Conservation (phyloP, 2,888 invertebrate species). For the Eupeodes latifasciatus region DNA sequence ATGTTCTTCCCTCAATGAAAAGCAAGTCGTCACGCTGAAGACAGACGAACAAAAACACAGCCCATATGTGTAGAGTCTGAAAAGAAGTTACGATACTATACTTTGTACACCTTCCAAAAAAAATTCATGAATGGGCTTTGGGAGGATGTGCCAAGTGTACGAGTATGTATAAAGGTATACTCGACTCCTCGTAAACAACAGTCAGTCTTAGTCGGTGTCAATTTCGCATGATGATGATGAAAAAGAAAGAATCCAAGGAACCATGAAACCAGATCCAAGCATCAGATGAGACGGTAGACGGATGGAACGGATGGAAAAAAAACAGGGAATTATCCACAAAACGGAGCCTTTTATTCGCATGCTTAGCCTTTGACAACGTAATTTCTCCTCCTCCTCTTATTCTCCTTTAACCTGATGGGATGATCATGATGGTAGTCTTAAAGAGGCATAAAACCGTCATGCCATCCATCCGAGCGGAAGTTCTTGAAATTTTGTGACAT, state of each 20-base stretch:
- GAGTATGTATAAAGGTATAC: background rate
- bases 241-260: constrained; percentile 23
- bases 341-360: constrained; percentile 72
- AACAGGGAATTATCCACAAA: constrained; percentile 56
- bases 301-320: constrained; percentile 2
- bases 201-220: constrained; percentile 50
- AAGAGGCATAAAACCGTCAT: constrained; percentile 21
- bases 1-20: constrained; percentile 31
- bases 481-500: constrained; percentile 74
- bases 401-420: background rate
- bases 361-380: constrained; percentile 61
- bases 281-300: constrained; percentile 8
- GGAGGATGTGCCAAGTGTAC: constrained; percentile 72
- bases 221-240: constrained; percentile 53
- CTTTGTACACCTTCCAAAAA: constrained; percentile 38
- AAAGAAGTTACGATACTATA: background rate
- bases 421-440: constrained; percentile 24
- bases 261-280: constrained; percentile 35
- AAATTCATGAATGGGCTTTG: constrained; percentile 52
- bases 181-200: background rate
- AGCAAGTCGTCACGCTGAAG: background rate
- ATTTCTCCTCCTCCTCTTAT: constrained; percentile 1
- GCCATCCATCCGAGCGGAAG: constrained; percentile 58
- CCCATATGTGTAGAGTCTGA: constrained; percentile 13
- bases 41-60: constrained; percentile 12